Evolutionary conservation across 2,113 vertebrate species (phyloP).

Genomic region (Blennius ocellaris): DNA sequence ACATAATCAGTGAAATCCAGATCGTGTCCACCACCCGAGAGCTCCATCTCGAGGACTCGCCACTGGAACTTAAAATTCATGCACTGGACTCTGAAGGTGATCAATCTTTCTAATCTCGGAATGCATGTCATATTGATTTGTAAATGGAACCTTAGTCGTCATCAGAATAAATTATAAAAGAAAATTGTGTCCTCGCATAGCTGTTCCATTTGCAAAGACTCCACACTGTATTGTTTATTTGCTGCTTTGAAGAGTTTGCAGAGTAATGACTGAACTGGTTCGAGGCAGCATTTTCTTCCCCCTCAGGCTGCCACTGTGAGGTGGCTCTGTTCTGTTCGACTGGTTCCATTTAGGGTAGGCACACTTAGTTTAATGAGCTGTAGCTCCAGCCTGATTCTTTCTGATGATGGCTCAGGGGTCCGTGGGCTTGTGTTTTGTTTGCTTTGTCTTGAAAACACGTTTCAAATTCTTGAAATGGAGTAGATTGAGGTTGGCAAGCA

Average conservation of each 20-base stretch:
- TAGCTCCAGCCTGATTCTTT: constrained; percentile 61
- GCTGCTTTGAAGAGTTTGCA: constrained; percentile 30
- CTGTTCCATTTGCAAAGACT: constrained; percentile 3
- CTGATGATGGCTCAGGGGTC: constrained; percentile 53
- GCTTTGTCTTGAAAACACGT: constrained; percentile 33
- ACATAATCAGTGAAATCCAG: constrained; percentile 91
- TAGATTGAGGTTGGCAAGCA: constrained; percentile 20
- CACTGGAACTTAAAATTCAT: constrained; percentile 90
- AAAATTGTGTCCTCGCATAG: not conserved
- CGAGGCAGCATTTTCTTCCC: constrained; percentile 32
- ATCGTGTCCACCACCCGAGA: constrained; percentile 96
- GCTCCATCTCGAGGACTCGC: constrained; percentile 95
- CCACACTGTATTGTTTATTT: constrained; percentile 26
- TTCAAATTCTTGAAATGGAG: constrained; percentile 45
- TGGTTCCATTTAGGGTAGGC: constrained; percentile 62
- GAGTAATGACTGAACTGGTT: constrained; percentile 40
- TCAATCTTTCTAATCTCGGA: not conserved
- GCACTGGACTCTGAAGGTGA: constrained; percentile 96
- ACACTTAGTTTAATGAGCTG: constrained; percentile 73
- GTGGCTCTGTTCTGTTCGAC: constrained; percentile 81
- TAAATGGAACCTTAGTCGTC: not conserved
- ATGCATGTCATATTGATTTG: constrained; percentile 10
- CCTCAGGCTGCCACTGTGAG: constrained; percentile 76
- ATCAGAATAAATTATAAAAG: too few relatives aligned
- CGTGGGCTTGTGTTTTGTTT: constrained; percentile 46